These are phyloP conservation scores for Bovichtus variegatus DNA, from an alignment of 2,797 vertebrate genomes.

Conservation along the genomic window DNA sequence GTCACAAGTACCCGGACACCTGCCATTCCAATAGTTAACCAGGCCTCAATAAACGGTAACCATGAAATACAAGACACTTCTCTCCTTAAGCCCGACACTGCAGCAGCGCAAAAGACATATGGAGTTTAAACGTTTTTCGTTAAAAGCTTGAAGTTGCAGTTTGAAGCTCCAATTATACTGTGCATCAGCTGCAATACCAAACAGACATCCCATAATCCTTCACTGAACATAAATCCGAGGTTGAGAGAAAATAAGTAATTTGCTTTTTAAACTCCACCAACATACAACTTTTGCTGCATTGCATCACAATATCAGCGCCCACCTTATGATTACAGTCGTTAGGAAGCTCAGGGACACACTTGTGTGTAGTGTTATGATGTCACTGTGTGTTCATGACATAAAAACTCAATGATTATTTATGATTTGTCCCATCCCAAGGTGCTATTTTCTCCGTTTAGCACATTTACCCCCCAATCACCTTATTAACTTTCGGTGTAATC, in stretches of 20 bases:
- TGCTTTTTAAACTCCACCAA: conserved; percentile 1
- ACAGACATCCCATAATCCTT: conserved; percentile 24
- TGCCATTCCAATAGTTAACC: neutral
- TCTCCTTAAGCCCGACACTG: neutral
- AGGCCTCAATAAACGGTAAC: neutral
- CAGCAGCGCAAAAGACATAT: neutral
- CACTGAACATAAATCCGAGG: conserved; percentile 9
- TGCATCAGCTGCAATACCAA: neutral
- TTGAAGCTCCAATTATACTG: neutral
- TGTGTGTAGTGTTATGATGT: neutral
- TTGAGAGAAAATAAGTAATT: conserved; percentile 1
- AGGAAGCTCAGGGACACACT: neutral
- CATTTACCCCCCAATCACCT: conserved; percentile 5
- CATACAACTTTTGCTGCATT: neutral
- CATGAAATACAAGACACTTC: neutral
- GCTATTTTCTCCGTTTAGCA: neutral
- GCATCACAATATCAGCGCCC: neutral
- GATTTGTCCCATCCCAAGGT: neutral
- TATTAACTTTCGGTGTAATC: neutral
- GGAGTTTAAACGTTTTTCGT: neutral
- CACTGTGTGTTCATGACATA: neutral
- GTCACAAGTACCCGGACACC: neutral
- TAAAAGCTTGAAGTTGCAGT: neutral
- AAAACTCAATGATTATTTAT: neutral
- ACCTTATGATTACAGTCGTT: neutral